Conservation (phyloP, 2,888 invertebrate genomes). For the Ormyrus pomaceus region DNA sequence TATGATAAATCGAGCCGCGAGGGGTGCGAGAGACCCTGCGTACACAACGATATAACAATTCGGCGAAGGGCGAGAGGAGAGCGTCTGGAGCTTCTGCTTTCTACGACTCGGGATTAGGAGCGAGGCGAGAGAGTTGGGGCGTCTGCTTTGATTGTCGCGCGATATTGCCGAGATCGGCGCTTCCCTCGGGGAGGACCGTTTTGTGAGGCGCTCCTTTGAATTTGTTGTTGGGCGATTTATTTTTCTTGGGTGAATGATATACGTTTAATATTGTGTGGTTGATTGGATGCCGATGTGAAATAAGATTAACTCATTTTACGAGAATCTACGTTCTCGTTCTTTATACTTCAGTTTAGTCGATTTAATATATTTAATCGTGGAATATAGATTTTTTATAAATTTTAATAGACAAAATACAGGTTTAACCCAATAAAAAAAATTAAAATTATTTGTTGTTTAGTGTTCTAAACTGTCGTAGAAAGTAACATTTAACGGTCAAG, state of each 20-base stretch:
- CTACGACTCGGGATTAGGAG: conserved; percentile 17
- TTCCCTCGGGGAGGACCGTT: neutral
- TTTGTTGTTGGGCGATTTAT: too few species aligned
- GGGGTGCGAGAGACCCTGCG: conserved; percentile 10
- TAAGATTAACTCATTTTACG: too few species aligned
- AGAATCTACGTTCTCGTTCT: too few species aligned
- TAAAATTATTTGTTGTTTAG: neutral
- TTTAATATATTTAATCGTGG: too few species aligned
- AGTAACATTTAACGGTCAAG: conserved; percentile 5
- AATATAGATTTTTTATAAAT: neutral
- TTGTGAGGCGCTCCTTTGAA: neutral
- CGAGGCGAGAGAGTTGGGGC: neutral
- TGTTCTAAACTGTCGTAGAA: conserved; percentile 9
- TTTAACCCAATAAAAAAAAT: conserved; percentile 5
- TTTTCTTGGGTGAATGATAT: too few species aligned
- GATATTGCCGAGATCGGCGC: neutral
- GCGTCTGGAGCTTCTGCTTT: conserved; percentile 15
- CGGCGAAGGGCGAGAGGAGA: neutral
- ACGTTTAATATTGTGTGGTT: too few species aligned
- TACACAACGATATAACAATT: conserved; percentile 31
- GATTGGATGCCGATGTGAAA: too few species aligned
- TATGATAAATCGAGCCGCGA: conserved; percentile 38
- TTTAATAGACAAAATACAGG: neutral
- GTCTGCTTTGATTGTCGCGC: neutral
- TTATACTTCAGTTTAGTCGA: too few species aligned